Evolutionary conservation across 2,888 invertebrate species (phyloP), one percentile per base, ranked within the genome.

Genomic region (Ichneumon xanthorius): DNA sequence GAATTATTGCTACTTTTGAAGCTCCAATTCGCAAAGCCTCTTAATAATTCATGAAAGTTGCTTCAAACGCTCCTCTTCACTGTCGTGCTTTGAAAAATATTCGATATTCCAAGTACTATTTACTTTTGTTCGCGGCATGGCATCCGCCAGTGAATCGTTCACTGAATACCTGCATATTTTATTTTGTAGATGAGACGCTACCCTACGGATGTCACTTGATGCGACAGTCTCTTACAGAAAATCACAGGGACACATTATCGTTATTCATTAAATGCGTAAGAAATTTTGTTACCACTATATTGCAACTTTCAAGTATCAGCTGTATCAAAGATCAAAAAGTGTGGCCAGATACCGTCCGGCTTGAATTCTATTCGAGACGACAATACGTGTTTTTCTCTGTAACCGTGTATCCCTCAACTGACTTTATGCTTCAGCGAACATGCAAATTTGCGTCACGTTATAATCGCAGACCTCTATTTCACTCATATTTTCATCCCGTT

Each of bases 1-100:
- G 73, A 80, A 80, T 80, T 80, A 73, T 80, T 67, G 72, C 67
- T 67, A 55, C 71, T 73, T 80, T 73, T 73, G 73, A 80, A 80
- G 80, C 80, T 73, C 80, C 80, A 73, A 73, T 80, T 80, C 73
- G 55, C 65, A 70, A 73, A 67, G 55, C 65, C 73, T 73, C 55
- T 73, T 37, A 37, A 80, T 80, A 80, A 80, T 80, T 80, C 73
- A 73, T 67, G 67, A 73, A 61, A 45, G 53, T 50, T 67, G 26
- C 80, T 55, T 63, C 33, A 45, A 55, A 40, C 67, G 65, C 65
- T 77, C 33, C 53, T 45, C 55, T 53, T 80, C 22, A 19, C 33
- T 63, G 37, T 16, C 53, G 22, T 22, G 26, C 40, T n/a, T n/a
- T 26, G 55, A 50, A 16, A 65, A 73, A 67, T 45, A 19, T 26